Percentiles rank a stretch among this genome's conserved stretches.
phyloP scores from a whole-genome alignment of 2,113 vertebrate species.

The Riparia riparia region DNA sequence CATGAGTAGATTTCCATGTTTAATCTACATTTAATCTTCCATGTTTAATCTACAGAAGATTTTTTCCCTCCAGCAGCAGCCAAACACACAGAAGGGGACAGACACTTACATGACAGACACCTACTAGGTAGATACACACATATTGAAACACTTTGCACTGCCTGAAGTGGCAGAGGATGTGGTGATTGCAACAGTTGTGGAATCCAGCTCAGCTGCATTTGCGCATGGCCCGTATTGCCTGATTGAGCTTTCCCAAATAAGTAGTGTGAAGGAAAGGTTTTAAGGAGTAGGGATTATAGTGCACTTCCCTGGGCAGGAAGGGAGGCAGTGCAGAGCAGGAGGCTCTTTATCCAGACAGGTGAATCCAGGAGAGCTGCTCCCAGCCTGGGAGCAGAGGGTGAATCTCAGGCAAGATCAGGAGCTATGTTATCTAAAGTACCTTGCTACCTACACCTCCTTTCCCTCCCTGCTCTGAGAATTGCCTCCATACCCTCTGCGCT shows the following conservation, averaged over 20 bases:
- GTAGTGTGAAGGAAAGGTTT: neutral
- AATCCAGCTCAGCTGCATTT: neutral
- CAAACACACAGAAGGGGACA: neutral
- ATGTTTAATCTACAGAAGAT: neutral
- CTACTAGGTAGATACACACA: rapidly evolving
- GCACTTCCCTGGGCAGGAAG: neutral
- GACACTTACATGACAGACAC: neutral
- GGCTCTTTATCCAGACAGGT: neutral
- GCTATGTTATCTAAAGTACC: neutral
- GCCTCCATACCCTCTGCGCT: neutral
- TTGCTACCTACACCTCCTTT: slow-evolving; percentile 14
- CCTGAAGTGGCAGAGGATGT: neutral
- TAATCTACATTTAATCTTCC: neutral
- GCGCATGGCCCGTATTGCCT: neutral
- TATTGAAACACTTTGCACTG: neutral
- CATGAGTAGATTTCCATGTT: neutral
- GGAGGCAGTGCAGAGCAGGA: neutral
- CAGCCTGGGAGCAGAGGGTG: neutral
- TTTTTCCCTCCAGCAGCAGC: neutral
- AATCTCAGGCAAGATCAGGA: slow-evolving; percentile 36
- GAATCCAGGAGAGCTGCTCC: slow-evolving; percentile 4
- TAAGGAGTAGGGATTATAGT: neutral
- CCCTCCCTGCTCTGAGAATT: neutral
- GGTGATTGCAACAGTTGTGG: neutral
- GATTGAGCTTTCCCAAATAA: neutral